Base-by-base conservation (phyloP, 2,888 invertebrate genomes). In the Sarcophaga caerulescens region DNA sequence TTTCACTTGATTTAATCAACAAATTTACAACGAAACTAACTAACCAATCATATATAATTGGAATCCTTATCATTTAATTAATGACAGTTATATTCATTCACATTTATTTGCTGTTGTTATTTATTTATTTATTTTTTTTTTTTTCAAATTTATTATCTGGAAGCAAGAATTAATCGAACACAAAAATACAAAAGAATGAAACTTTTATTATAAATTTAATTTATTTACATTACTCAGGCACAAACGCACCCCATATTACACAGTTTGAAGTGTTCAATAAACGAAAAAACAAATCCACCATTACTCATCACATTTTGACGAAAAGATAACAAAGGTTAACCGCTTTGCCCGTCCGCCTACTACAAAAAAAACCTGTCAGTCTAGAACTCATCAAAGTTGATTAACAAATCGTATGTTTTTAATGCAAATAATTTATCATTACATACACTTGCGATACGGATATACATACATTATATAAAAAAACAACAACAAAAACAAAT, bases 401-500 rank as follows among this genome's bases (percentile, higher is more conserved):
- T 66, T 19, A 66, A 45, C 66, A 66, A 66, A 19, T 66, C 66
- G 44, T 44, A 66, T 19, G 52, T 52, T 25, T 66, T 66, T 19
- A 44, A 44, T 44, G 44, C 44, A 66, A 66, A 66, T 66, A 35
- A 66, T 44, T 66, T 66, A 66, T 45, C 44, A 66, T 35, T 44
- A 66, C 17, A 25, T 44, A 44, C 3, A 12, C 17, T 17, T 0
- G 1, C 14, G 10, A 35, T 35, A 35, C 35, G 10, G 0, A 6
- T 25, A 6, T 10, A 35, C 2, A 35, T 35, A 35, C 2, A 10
- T 35, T 35, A 35, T 35, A 35, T 35, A 35, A 35, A 52, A 52
- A 52, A 47, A 47, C 11, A 47, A 52, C 12, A 52, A 52, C 17
- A 52, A 12, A 14, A 52, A 12, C 12, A 52, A 52, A 14, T 52